These are phyloP conservation scores for Bombus picipes DNA, from an alignment of 1,140 invertebrate species.

Conservation along the genomic window DNA sequence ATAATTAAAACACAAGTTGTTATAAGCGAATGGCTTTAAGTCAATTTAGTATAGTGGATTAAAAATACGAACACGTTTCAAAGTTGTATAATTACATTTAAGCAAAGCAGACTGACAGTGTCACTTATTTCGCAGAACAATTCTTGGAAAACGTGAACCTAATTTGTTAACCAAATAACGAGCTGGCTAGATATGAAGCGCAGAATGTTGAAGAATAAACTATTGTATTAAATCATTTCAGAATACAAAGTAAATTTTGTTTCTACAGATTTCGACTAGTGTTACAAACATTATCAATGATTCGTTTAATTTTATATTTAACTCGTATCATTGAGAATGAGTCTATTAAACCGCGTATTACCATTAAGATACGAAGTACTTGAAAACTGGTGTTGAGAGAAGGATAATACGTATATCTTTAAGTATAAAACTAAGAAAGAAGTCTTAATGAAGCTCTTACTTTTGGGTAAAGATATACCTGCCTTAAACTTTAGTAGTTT, in stretches of 20 bases:
- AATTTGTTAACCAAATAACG: conserved; percentile 22
- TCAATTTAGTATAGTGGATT: no score
- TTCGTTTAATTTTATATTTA: neutral
- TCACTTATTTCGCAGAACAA: neutral
- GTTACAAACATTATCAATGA: neutral
- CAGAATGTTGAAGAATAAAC: neutral
- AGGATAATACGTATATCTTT: neutral
- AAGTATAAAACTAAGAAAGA: neutral
- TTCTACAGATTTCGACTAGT: no score
- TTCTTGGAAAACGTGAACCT: neutral
- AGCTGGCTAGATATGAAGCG: neutral
- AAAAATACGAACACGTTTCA: neutral
- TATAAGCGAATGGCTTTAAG: no score
- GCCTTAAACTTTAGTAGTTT: neutral
- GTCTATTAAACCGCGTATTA: neutral
- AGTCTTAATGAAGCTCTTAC: neutral
- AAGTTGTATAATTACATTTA: neutral
- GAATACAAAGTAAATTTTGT: neutral
- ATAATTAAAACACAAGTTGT: no score
- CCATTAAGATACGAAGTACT: neutral
- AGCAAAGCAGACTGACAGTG: neutral
- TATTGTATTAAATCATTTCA: conserved; percentile 7
- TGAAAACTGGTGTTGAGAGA: neutral
- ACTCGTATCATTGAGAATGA: neutral
- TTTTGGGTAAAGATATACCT: neutral